phyloP scores from a whole-genome alignment of 2,888 invertebrate genomes.

The Eupeodes latifasciatus region DNA sequence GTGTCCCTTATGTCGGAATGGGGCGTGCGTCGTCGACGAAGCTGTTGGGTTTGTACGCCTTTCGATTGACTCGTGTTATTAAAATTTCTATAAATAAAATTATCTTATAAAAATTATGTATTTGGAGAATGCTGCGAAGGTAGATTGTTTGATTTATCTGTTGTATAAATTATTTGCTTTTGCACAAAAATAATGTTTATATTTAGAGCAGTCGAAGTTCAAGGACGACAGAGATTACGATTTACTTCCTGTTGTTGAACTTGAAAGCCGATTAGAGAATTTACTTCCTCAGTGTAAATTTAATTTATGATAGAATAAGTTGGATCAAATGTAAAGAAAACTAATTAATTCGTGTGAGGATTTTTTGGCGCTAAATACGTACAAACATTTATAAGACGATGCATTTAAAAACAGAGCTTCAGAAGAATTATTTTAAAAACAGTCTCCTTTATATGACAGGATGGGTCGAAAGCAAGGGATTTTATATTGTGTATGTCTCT shows the following conservation, averaged over 20 bases:
- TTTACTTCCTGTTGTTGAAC: conserved; percentile 32
- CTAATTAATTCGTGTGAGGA: not conserved
- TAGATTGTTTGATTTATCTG: not conserved
- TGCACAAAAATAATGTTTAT: not conserved
- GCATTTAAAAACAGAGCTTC: too few species aligned
- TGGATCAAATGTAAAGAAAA: not conserved
- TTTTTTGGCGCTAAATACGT: too few species aligned
- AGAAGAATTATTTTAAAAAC: too few species aligned
- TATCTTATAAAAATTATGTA: not conserved
- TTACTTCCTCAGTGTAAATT: not conserved
- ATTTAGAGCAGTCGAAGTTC: conserved; percentile 19
- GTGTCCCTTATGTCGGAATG: conserved; percentile 27
- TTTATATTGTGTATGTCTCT: too few species aligned
- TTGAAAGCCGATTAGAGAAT: not conserved
- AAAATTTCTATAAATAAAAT: conserved; percentile 46
- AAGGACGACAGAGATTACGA: conserved; percentile 11
- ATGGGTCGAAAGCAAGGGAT: too few species aligned
- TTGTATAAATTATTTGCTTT: not conserved
- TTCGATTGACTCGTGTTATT: conserved; percentile 11
- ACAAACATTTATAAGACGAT: too few species aligned
- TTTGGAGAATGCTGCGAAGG: conserved; percentile 8
- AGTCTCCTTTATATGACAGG: too few species aligned
- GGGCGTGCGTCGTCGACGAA: not conserved
- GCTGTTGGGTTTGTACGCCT: conserved; percentile 17
- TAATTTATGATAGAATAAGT: not conserved